These are phyloP conservation scores for Hyles vespertilio DNA, from an alignment of 1,140 invertebrate genomes.

Conservation along the genomic window DNA sequence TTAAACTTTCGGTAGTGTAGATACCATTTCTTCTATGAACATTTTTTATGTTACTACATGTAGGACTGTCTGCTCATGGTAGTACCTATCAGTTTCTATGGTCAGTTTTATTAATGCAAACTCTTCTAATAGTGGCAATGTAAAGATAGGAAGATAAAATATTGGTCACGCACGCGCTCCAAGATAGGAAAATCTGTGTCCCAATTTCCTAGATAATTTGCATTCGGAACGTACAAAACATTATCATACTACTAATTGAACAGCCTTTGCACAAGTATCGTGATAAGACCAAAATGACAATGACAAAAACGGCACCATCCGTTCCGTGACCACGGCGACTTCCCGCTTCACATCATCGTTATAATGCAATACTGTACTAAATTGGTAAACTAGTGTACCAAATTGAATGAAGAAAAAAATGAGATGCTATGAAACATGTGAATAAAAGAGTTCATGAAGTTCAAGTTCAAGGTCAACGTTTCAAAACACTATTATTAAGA, in stretches of 20 bases:
- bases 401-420: conserved; percentile 4
- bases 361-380: conserved; percentile 32
- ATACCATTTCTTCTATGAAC: no score
- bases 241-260: conserved; percentile 7
- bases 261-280: conserved; percentile 23
- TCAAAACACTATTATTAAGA: not conserved
- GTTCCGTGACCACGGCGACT: conserved; percentile 34
- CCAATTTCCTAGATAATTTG: conserved; percentile 19
- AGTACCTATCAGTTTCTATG: no score
- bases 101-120: no score
- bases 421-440: no score
- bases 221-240: not conserved
- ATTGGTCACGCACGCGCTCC: no score
- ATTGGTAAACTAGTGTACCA: conserved; percentile 19
- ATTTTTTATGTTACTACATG: no score
- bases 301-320: conserved; percentile 36
- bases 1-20: no score
- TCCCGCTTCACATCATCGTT: conserved; percentile 37
- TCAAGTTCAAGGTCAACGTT: not conserved
- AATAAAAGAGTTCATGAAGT: not conserved
- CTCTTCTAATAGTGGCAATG: no score
- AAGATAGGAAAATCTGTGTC: conserved; percentile 19
- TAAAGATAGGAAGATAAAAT: no score
- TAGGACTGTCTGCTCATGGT: no score
- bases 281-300: conserved; percentile 29